Evolutionary conservation across 2,797 vertebrate genomes (phyloP).

Genomic region (Spheniscus humboldti): DNA sequence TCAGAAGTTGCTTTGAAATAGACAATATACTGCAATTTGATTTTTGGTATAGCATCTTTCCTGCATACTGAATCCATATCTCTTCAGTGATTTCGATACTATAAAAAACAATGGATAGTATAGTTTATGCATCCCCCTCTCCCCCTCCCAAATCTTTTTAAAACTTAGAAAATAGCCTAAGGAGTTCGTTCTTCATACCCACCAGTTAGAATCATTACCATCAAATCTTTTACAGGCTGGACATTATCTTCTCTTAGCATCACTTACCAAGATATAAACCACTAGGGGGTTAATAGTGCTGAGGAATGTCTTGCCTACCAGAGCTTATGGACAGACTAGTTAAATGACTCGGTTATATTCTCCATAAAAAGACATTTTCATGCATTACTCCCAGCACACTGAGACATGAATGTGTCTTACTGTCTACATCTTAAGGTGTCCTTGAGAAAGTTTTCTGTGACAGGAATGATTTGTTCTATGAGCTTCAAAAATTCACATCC

Average conservation of each 20-base stretch:
- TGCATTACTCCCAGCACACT: constrained; percentile 24
- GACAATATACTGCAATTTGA: background rate
- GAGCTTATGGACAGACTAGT: constrained; percentile 11
- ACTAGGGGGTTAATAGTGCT: constrained; percentile 39
- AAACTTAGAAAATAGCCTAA: constrained; percentile 21
- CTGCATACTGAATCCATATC: background rate
- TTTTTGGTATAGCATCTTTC: background rate
- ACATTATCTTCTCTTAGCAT: constrained; percentile 45
- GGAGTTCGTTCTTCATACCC: background rate
- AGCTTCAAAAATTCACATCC: background rate
- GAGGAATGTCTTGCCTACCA: constrained; percentile 2
- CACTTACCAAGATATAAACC: constrained; percentile 33
- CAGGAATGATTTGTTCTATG: background rate
- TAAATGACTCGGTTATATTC: constrained; percentile 1
- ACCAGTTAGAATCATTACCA: constrained; percentile 17
- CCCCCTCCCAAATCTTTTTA: background rate
- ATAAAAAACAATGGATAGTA: background rate
- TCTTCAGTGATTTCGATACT: background rate
- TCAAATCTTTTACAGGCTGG: constrained; percentile 28
- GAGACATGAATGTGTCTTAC: background rate
- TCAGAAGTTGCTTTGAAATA: constrained; percentile 26
- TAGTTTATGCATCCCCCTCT: background rate
- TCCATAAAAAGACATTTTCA: constrained; percentile 41
- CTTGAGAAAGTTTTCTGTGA: constrained; percentile 10
- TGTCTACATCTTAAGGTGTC: background rate